Evolutionary conservation across 2,113 vertebrate genomes (phyloP).

Genomic region (Aegithalos caudatus): DNA sequence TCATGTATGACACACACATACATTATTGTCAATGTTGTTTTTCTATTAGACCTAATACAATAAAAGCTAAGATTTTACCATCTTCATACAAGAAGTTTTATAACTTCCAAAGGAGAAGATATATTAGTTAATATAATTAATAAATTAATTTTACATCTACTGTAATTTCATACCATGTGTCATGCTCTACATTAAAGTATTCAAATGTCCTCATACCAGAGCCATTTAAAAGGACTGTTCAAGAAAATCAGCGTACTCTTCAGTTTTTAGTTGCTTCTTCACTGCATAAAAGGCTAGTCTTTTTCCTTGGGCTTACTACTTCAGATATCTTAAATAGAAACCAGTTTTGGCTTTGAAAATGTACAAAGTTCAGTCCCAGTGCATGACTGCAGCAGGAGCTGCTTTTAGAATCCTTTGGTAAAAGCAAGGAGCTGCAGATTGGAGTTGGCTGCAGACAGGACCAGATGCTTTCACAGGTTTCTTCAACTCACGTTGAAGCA

Average conservation of each 20-base stretch:
- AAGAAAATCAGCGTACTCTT: neutral
- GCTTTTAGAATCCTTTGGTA: neutral
- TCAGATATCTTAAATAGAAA: neutral
- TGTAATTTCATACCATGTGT: neutral
- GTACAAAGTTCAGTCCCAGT: neutral
- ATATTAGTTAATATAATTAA: neutral
- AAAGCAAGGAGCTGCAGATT: neutral
- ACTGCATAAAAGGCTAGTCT: neutral
- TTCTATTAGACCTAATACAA: neutral
- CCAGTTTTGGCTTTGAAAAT: neutral
- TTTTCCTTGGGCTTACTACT: neutral
- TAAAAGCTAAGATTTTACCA: neutral
- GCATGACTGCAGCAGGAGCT: neutral
- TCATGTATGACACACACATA: neutral
- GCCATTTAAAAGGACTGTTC: neutral
- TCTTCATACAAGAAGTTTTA: neutral
- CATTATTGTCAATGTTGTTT: neutral
- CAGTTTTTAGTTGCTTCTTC: neutral
- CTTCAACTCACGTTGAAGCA: neutral
- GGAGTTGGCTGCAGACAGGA: neutral
- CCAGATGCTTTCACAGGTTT: neutral
- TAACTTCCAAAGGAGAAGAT: neutral
- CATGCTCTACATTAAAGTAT: neutral
- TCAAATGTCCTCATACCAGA: neutral
- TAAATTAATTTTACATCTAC: neutral